These are phyloP conservation scores for Notothenia rossii DNA, from an alignment of 2,113 vertebrate species.

Conservation along the genomic window DNA sequence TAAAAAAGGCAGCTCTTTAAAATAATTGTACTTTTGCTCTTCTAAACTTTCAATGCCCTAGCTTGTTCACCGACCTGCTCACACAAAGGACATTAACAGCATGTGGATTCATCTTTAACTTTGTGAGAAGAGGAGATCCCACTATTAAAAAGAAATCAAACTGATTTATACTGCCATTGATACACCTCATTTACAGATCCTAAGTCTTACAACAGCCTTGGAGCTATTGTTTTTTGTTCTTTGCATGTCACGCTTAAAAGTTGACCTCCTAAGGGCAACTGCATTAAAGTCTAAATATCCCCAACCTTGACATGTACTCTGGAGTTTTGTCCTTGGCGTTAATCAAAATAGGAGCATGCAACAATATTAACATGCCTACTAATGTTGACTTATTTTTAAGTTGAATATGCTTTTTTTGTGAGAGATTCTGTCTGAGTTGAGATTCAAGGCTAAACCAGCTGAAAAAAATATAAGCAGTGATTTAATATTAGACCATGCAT, in stretches of 20 bases:
- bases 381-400: constrained; percentile 25
- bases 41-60: not conserved
- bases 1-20: not conserved
- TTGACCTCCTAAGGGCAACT: constrained; percentile 37
- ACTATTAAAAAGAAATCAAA: constrained; percentile 72
- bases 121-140: constrained; percentile 44
- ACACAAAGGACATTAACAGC: constrained; percentile 34
- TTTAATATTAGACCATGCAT: constrained; percentile 73
- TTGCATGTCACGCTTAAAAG: constrained; percentile 60
- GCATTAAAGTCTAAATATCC: constrained; percentile 29
- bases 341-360: constrained; percentile 21
- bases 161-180: constrained; percentile 77
- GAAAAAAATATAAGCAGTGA: constrained; percentile 73
- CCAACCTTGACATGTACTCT: constrained; percentile 29
- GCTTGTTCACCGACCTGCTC: constrained; percentile 24
- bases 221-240: constrained; percentile 64
- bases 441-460: constrained; percentile 63
- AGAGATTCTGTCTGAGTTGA: constrained; percentile 53
- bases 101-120: constrained; percentile 66
- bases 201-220: constrained; percentile 74
- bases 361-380: constrained; percentile 38
- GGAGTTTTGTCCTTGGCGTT: constrained; percentile 30
- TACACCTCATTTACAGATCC: constrained; percentile 75
- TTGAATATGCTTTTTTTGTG: constrained; percentile 51
- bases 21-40: not conserved